Evolutionary conservation across 2,113 vertebrate genomes (phyloP).

Genomic region (Arothron firmamentum): DNA sequence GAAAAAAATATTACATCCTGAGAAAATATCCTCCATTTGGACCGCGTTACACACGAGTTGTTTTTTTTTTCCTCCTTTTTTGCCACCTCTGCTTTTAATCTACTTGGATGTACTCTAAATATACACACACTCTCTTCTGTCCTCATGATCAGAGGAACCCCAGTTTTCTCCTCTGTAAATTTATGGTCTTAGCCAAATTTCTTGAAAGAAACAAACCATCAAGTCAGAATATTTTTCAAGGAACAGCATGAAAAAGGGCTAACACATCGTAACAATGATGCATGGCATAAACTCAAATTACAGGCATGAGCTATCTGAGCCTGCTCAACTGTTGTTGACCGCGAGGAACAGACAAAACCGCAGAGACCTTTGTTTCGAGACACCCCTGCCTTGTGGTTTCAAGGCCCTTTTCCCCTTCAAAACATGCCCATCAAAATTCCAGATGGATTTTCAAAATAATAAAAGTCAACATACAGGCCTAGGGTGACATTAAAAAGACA

Average conservation of each 20-base stretch:
- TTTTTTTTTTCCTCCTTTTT: not conserved
- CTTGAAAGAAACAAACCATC: constrained; percentile 33
- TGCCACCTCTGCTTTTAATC: not conserved
- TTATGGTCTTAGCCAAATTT: constrained; percentile 26
- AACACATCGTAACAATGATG: constrained; percentile 67
- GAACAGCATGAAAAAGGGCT: constrained; percentile 44
- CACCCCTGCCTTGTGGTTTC: constrained; percentile 69
- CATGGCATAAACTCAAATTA: constrained; percentile 66
- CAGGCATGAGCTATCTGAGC: constrained; percentile 65
- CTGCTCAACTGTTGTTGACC: constrained; percentile 61
- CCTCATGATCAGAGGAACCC: not conserved
- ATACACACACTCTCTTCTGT: not conserved
- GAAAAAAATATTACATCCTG: not conserved
- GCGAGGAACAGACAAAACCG: constrained; percentile 69
- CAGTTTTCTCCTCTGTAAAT: constrained; percentile 16
- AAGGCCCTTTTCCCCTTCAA: constrained; percentile 66
- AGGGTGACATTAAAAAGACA: constrained; percentile 68
- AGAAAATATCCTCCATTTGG: not conserved
- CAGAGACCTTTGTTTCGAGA: constrained; percentile 75
- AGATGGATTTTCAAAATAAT: constrained; percentile 73
- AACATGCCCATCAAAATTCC: constrained; percentile 75
- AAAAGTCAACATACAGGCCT: constrained; percentile 68
- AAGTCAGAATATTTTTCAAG: constrained; percentile 40
- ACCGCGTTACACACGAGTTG: no score
- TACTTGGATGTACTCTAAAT: not conserved